Percentiles rank a stretch among this genome's conserved stretches.
These are phyloP conservation scores for Cyprinella venusta DNA, from an alignment of 2,797 vertebrate species.

Conservation along the genomic window DNA sequence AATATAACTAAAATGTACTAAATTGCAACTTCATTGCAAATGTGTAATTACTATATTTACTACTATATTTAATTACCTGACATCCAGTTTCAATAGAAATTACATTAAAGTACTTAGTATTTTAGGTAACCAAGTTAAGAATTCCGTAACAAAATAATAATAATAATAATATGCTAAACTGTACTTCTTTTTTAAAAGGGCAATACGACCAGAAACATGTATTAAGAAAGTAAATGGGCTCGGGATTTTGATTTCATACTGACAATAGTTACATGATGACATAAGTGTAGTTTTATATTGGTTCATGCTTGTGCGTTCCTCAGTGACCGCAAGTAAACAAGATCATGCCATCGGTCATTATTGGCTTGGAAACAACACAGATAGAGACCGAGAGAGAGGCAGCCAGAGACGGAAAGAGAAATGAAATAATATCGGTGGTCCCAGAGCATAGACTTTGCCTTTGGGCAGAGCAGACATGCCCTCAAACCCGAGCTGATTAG, in stretches of 20 bases:
- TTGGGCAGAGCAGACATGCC: slow-evolving; percentile 75
- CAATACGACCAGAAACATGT: neutral
- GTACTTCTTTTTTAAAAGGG: neutral
- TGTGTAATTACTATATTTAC: neutral
- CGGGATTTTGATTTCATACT: neutral
- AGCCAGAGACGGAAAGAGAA: slow-evolving; percentile 62
- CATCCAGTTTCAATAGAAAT: neutral
- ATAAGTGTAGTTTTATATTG: neutral
- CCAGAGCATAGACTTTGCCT: slow-evolving; percentile 73
- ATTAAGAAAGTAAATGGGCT: neutral
- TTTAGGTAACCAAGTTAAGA: neutral
- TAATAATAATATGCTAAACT: too few relatives aligned
- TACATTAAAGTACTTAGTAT: neutral
- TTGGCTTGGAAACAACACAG: slow-evolving; percentile 49
- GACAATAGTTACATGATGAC: neutral
- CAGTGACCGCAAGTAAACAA: slow-evolving; percentile 53
- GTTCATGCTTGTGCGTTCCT: slow-evolving; percentile 18
- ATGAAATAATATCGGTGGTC: slow-evolving; percentile 70
- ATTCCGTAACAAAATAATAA: too few relatives aligned
- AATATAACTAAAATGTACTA: neutral
- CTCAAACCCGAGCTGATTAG: slow-evolving; percentile 79
- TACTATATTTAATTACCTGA: neutral
- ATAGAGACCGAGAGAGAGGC: slow-evolving; percentile 59
- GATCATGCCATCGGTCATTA: slow-evolving; percentile 50
- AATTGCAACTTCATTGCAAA: neutral